Percentiles rank a stretch among this genome's conserved stretches.
These are phyloP conservation scores for Chelmon rostratus DNA, from an alignment of 2,797 vertebrate genomes.

Conservation along the genomic window DNA sequence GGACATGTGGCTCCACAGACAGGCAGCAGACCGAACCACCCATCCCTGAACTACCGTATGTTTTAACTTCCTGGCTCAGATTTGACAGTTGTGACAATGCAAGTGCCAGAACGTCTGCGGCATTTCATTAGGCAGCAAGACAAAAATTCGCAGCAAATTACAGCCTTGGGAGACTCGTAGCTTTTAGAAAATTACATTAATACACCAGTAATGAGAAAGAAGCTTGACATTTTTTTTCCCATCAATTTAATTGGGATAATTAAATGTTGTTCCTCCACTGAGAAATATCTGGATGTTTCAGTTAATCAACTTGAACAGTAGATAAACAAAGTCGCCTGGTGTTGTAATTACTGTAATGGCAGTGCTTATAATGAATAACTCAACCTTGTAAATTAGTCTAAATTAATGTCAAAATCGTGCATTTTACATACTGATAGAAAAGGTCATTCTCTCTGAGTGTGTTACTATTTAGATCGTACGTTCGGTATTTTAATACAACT, in stretches of 20 bases:
- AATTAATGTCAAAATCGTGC: conserved; percentile 48
- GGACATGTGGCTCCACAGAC: conserved; percentile 24
- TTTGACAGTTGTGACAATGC: background rate
- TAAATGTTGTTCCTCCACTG: conserved; percentile 52
- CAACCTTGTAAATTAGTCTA: conserved; percentile 34
- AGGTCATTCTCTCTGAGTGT: conserved; percentile 1
- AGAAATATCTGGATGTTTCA: conserved; percentile 58
- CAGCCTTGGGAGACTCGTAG: conserved; percentile 27
- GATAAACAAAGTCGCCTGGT: conserved; percentile 57
- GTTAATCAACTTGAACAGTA: conserved; percentile 62
- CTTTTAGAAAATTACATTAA: conserved; percentile 51
- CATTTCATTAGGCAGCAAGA: conserved; percentile 37
- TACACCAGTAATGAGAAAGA: conserved; percentile 52
- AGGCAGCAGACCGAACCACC: conserved; percentile 18
- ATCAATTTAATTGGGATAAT: conserved; percentile 64
- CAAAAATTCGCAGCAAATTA: conserved; percentile 41
- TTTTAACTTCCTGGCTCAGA: conserved; percentile 18
- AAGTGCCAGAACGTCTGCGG: conserved; percentile 38
- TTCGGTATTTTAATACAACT: conserved; percentile 24
- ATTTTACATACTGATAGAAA: conserved; percentile 30
- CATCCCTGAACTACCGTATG: background rate
- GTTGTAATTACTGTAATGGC: conserved; percentile 65
- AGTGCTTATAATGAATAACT: conserved; percentile 50
- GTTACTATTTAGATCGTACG: conserved; percentile 23
- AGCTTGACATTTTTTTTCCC: conserved; percentile 31